Percentiles rank a stretch among this genome's conserved stretches.
Conservation (phyloP, 2,113 vertebrate genomes). For the Hirundichthys speculiger region DNA sequence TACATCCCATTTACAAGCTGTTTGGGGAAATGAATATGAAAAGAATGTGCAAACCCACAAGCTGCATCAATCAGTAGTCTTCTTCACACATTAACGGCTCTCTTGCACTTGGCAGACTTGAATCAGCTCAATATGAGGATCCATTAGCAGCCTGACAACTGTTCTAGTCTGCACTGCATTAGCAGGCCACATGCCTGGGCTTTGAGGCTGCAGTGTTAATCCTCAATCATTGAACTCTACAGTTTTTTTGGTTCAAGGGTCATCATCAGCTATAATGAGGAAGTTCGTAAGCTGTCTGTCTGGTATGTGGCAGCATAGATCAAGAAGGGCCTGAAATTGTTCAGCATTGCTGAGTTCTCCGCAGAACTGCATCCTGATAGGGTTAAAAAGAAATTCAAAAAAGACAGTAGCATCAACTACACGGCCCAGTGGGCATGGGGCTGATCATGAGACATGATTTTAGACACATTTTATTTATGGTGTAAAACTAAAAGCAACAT, state of each 20-base stretch:
- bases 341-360: too few relatives aligned
- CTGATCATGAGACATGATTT: too few relatives aligned
- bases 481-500: too few relatives aligned
- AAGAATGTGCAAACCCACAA: constrained; percentile 22
- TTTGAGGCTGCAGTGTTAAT: constrained; percentile 40
- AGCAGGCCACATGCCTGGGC: constrained; percentile 27
- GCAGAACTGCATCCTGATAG: too few relatives aligned
- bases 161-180: constrained; percentile 32
- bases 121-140: constrained; percentile 37
- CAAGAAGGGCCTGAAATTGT: too few relatives aligned
- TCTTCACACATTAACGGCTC: constrained; percentile 25
- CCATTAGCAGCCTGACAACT: constrained; percentile 35
- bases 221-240: background rate
- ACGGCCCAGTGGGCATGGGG: too few relatives aligned
- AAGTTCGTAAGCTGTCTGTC: constrained; percentile 42
- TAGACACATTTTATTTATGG: too few relatives aligned
- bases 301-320: constrained; percentile 26
- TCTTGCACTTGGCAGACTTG: constrained; percentile 14
- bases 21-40: constrained; percentile 23
- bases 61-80: constrained; percentile 10
- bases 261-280: constrained; percentile 38
- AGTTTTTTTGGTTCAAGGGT: constrained; percentile 30
- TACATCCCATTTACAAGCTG: constrained; percentile 3
- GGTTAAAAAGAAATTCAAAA: too few relatives aligned
- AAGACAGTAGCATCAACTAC: too few relatives aligned